These are phyloP conservation scores for Hypanus sabinus DNA, from an alignment of 2,113 vertebrate species.

Conservation along the genomic window DNA sequence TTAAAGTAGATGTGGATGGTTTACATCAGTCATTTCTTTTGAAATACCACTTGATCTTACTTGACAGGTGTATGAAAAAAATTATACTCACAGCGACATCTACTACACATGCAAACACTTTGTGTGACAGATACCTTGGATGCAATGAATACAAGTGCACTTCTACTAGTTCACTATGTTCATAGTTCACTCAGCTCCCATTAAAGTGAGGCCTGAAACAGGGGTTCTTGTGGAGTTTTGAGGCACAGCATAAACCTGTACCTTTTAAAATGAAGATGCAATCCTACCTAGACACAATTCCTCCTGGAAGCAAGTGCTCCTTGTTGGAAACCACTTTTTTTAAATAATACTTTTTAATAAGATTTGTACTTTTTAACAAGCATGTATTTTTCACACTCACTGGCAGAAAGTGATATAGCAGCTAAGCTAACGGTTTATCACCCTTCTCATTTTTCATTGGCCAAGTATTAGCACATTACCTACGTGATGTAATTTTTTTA, in stretches of 20 bases:
- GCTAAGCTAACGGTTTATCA: too few species aligned
- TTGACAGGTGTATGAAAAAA: background rate
- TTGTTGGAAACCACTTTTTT: background rate
- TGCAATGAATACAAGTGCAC: background rate
- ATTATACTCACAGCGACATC: background rate
- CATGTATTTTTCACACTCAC: too few species aligned
- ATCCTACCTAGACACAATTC: background rate
- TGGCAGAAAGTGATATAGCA: too few species aligned
- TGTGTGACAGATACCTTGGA: background rate
- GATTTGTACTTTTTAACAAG: too few species aligned
- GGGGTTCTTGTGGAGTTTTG: background rate
- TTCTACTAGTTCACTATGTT: background rate
- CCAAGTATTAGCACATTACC: too few species aligned
- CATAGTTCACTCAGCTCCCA: background rate
- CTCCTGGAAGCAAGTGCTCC: background rate
- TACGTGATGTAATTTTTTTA: too few species aligned
- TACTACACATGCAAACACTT: background rate
- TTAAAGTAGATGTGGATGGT: background rate
- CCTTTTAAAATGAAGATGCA: background rate
- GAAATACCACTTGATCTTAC: background rate
- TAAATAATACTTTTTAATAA: too few species aligned
- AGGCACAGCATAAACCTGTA: background rate
- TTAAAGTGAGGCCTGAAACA: slow-evolving; percentile 3
- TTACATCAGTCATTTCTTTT: background rate
- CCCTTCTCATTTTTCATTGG: too few species aligned